Evolutionary conservation across 2,888 invertebrate genomes (phyloP).

Genomic region (Erebia ligea): DNA sequence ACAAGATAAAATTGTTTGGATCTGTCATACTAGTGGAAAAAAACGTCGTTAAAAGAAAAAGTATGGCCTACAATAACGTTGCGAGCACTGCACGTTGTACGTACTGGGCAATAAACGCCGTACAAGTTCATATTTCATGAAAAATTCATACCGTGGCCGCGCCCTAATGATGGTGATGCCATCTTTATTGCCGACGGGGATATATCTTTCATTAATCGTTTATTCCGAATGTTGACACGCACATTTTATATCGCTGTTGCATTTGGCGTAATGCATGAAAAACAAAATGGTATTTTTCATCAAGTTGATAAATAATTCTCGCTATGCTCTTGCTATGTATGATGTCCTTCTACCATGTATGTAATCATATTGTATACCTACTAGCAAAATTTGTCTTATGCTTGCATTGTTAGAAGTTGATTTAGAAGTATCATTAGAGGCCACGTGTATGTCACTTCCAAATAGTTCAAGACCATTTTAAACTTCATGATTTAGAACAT

Average conservation of each 20-base stretch:
- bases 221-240: conserved; percentile 61
- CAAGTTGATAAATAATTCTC: neutral
- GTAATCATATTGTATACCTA: no score
- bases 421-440: no score
- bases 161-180: conserved; percentile 77
- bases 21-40: conserved; percentile 59
- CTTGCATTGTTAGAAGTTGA: no score
- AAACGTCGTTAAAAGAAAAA: conserved; percentile 57
- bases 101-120: conserved; percentile 60
- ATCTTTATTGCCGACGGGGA: conserved; percentile 73
- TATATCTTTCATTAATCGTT: conserved; percentile 76
- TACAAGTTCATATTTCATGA: conserved; percentile 77
- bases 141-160: conserved; percentile 76
- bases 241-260: conserved; percentile 13
- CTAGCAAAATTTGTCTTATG: no score
- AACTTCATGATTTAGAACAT: no score
- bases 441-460: no score
- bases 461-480: no score
- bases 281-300: neutral
- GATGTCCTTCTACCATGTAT: no score
- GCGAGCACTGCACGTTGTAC: conserved; percentile 52
- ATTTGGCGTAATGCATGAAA: neutral
- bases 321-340: no score
- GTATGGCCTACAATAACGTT: conserved; percentile 63
- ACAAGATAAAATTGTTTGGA: conserved; percentile 37